phyloP scores from a whole-genome alignment of 2,797 vertebrate genomes.

The Anguilla anguilla region DNA sequence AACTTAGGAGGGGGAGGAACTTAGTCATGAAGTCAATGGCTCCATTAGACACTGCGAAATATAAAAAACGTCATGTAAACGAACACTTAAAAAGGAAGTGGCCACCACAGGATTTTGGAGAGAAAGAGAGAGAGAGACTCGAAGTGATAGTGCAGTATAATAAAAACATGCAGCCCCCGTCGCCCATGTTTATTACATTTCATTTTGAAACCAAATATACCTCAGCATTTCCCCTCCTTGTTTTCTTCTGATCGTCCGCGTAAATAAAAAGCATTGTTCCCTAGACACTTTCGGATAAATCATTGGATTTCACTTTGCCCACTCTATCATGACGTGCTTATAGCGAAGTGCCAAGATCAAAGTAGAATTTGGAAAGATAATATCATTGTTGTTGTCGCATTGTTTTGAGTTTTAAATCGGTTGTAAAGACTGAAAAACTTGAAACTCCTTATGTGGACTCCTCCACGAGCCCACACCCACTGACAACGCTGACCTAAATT shows the following conservation, averaged over 20 bases:
- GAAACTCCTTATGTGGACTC: neutral
- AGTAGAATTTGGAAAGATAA: neutral
- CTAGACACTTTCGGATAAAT: neutral
- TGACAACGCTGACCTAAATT: slow-evolving; percentile 65
- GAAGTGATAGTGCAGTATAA: neutral
- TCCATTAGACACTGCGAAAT: neutral
- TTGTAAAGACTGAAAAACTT: slow-evolving; percentile 1
- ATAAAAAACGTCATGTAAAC: neutral
- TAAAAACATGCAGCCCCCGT: neutral
- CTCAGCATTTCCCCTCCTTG: neutral
- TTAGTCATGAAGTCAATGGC: neutral
- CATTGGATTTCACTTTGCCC: neutral
- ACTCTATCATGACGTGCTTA: neutral
- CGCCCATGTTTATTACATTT: neutral
- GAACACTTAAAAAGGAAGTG: neutral
- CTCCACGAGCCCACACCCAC: slow-evolving; percentile 58
- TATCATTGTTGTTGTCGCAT: neutral
- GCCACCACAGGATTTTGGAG: neutral
- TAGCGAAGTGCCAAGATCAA: neutral
- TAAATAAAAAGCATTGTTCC: neutral
- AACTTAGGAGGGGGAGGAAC: neutral
- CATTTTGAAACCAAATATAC: neutral
- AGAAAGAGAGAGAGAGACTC: neutral
- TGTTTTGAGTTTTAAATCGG: slow-evolving; percentile 15
- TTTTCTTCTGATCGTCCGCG: neutral